A percentile compares a stretch with the other conserved stretches of the same genome.
Evolutionary conservation across 2,888 invertebrate genomes (phyloP).

Genomic region (Neoscelio sp.): DNA sequence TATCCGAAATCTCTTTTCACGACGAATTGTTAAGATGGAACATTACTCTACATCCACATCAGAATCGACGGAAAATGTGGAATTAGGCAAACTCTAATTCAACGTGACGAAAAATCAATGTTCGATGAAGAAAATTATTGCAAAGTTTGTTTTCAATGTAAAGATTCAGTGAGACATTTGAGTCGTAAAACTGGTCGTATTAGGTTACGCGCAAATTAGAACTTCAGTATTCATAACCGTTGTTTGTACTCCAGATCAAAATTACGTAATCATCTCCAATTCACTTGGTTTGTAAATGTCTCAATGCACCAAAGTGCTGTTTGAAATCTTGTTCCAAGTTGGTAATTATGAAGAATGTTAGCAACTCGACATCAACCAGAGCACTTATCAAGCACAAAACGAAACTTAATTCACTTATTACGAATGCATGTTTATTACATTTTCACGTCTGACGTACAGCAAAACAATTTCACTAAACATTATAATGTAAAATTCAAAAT

Average conservation of each 20-base stretch:
- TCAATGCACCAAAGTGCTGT: constrained; percentile 52
- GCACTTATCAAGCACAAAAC: constrained; percentile 2
- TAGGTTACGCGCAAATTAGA: constrained; percentile 1
- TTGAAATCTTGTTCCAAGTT: constrained; percentile 47
- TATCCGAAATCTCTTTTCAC: constrained; percentile 50
- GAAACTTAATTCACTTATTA: constrained; percentile 34
- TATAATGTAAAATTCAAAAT: constrained; percentile 27
- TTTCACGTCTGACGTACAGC: background rate
- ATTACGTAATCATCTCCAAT: constrained; percentile 43
- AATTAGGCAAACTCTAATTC: background rate
- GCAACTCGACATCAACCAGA: background rate
- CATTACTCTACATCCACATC: constrained; percentile 10
- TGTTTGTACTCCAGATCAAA: constrained; percentile 47
- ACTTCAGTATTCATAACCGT: constrained; percentile 9
- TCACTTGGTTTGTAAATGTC: constrained; percentile 33
- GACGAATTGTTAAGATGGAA: constrained; percentile 44
- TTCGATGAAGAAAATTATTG: background rate
- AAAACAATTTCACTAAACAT: background rate
- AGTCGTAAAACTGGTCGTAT: constrained; percentile 13
- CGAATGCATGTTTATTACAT: constrained; percentile 32
- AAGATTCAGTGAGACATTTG: too few relatives aligned
- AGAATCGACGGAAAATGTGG: constrained; percentile 23
- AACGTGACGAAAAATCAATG: background rate
- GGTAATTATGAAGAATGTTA: constrained; percentile 46
- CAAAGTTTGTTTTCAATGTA: background rate